phyloP scores from a whole-genome alignment of 2,113 vertebrate genomes.

The Cnemophilus loriae region DNA sequence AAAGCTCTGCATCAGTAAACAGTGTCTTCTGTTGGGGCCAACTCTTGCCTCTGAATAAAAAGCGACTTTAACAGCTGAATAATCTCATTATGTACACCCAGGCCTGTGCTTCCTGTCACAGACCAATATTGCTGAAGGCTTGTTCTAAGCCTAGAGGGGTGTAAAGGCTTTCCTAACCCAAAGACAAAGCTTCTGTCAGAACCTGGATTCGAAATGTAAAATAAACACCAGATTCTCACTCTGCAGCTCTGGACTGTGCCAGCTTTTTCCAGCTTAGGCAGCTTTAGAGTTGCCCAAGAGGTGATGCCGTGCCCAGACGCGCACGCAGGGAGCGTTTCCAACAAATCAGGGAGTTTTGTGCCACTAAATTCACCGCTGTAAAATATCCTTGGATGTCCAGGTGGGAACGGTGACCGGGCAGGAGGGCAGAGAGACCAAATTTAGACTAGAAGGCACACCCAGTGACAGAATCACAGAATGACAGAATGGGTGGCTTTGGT shows the following conservation, averaged over 20 bases:
- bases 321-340: accelerated
- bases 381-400: background rate
- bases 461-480: background rate
- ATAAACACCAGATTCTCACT: background rate
- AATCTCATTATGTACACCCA: background rate
- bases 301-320: accelerated
- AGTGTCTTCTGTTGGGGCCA: background rate
- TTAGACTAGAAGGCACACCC: background rate
- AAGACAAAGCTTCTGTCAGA: background rate
- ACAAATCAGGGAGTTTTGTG: accelerated
- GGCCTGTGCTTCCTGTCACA: background rate
- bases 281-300: background rate
- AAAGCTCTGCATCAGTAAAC: background rate
- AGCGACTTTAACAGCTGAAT: background rate
- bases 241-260: background rate
- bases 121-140: background rate
- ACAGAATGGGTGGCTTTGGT: background rate
- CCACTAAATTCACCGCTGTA: background rate
- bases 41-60: background rate
- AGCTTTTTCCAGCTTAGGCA: background rate
- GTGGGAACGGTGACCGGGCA: no score
- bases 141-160: background rate
- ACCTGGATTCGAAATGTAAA: background rate
- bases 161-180: background rate
- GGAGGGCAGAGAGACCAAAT: background rate